Percentiles rank a stretch among this genome's conserved stretches.
These are phyloP conservation scores for Vultur gryphus DNA, from an alignment of 2,797 vertebrate genomes.

Conservation along the genomic window DNA sequence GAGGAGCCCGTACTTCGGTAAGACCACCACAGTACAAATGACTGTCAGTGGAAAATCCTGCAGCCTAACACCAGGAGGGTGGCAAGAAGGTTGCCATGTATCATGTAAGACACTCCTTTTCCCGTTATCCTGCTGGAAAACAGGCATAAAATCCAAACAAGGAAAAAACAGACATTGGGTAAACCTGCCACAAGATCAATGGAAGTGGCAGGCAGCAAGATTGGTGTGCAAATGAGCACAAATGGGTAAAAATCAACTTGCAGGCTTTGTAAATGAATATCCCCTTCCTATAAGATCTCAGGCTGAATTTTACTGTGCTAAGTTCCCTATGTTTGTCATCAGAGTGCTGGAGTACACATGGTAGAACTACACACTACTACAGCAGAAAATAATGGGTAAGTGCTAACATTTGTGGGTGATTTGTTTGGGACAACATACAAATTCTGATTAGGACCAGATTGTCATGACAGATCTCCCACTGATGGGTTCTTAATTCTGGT, in stretches of 20 bases:
- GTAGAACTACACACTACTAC: neutral
- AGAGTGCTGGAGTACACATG: neutral
- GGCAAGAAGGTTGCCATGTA: neutral
- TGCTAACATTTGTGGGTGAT: neutral
- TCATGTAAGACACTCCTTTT: neutral
- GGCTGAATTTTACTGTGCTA: neutral
- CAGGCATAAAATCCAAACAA: neutral
- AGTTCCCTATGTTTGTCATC: neutral
- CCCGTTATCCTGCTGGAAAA: neutral
- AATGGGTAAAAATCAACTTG: neutral
- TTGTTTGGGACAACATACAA: neutral
- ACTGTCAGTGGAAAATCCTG: neutral
- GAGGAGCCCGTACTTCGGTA: neutral
- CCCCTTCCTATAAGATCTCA: neutral
- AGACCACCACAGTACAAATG: neutral
- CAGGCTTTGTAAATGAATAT: neutral
- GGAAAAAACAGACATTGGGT: neutral
- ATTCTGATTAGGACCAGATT: neutral
- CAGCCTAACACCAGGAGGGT: neutral
- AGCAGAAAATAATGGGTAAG: neutral
- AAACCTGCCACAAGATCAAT: neutral
- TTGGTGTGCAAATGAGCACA: accelerated
- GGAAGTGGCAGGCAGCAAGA: neutral
- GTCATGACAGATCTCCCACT: neutral
- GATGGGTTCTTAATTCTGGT: neutral